Percentiles rank a stretch among this genome's conserved stretches.
Conservation (phyloP, 1,140 invertebrate species). For the Leptoteleia sp. region DNA sequence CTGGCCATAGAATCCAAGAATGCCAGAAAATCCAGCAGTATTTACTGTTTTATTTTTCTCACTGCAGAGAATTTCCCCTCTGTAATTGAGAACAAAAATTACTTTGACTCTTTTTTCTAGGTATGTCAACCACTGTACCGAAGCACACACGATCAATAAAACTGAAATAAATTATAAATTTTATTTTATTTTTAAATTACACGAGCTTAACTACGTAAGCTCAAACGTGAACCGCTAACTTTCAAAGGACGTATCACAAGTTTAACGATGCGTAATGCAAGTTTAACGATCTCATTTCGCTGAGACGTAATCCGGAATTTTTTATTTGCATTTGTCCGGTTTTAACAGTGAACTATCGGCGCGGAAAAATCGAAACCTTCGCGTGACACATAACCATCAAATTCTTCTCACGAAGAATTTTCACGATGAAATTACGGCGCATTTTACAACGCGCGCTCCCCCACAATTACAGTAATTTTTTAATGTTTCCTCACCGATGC, state of each 20-base stretch:
- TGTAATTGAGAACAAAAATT: too few relatives aligned
- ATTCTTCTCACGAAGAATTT: slow-evolving; percentile 48
- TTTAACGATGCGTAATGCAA: slow-evolving; percentile 18
- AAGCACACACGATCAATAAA: too few relatives aligned
- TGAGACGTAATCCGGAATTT: background rate
- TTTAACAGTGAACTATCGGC: slow-evolving; percentile 12
- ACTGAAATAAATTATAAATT: too few relatives aligned
- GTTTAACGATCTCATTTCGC: slow-evolving; percentile 18
- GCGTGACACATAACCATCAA: slow-evolving; percentile 55
- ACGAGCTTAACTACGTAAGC: background rate
- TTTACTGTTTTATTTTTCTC: too few relatives aligned
- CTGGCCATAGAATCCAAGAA: too few relatives aligned
- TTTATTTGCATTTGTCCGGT: slow-evolving; percentile 31
- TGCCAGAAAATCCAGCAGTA: too few relatives aligned
- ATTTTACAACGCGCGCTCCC: slow-evolving; percentile 41
- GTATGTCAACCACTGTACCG: too few relatives aligned
- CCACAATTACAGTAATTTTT: slow-evolving; percentile 59
- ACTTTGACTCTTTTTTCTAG: too few relatives aligned
- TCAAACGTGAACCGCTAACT: background rate
- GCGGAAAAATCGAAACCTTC: slow-evolving; percentile 48
- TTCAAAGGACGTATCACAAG: background rate
- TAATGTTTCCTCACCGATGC: slow-evolving; percentile 45
- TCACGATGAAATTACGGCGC: slow-evolving; percentile 46
- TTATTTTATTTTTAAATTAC: background rate
- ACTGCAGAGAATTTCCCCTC: too few relatives aligned